These are phyloP conservation scores for Eristalinus sepulchralis DNA, from an alignment of 2,888 invertebrate genomes.

Conservation along the genomic window DNA sequence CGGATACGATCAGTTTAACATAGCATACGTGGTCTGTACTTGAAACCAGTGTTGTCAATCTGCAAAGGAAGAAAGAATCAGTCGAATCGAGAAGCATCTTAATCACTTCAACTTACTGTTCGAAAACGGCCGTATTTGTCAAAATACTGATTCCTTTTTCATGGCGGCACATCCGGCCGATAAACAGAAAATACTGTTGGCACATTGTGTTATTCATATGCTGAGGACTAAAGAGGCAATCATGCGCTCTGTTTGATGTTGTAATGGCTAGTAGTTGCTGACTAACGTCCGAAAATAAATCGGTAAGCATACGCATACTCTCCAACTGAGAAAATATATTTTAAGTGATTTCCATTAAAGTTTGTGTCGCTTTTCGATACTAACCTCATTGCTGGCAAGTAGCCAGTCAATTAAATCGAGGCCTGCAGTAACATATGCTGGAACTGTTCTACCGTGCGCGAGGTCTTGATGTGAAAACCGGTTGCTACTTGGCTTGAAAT, in stretches of 20 bases:
- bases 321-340: conserved; percentile 82
- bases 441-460: conserved; percentile 79
- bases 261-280: conserved; percentile 88
- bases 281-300: conserved; percentile 90
- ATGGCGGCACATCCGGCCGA: conserved; percentile 91
- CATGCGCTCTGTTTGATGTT: conserved; percentile 89
- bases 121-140: conserved; percentile 88
- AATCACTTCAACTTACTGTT: conserved; percentile 83
- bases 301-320: conserved; percentile 87
- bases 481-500: conserved; percentile 93
- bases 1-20: conserved; percentile 95
- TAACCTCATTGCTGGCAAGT: conserved; percentile 77
- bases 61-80: conserved; percentile 76
- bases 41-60: conserved; percentile 89
- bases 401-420: conserved; percentile 80
- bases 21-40: conserved; percentile 94
- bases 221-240: conserved; percentile 93
- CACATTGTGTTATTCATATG: conserved; percentile 94
- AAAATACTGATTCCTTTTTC: conserved; percentile 87
- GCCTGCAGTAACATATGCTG: conserved; percentile 79
- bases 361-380: not conserved
- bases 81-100: no score
- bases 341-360: not conserved
- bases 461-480: conserved; percentile 93
- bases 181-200: conserved; percentile 96